A percentile compares a stretch with the other conserved stretches of the same genome.
Conservation (phyloP, 2,888 invertebrate species). For the Eumacrocentrus americanus region DNA sequence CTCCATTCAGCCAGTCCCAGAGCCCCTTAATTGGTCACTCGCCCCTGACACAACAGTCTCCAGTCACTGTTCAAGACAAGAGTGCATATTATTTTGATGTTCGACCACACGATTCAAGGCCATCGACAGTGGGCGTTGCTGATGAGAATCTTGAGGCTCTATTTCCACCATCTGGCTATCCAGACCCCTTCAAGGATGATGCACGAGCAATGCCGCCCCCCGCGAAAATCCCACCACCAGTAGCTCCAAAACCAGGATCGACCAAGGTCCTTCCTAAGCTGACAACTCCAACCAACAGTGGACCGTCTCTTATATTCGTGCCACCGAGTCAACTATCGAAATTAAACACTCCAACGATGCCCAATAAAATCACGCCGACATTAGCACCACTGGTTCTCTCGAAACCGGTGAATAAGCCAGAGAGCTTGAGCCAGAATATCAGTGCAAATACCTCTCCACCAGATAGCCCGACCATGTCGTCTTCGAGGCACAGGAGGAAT, state of each 20-base stretch:
- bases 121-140: conserved; percentile 31
- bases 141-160: conserved; percentile 67
- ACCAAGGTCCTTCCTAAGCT: conserved; percentile 49
- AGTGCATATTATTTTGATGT: conserved; percentile 53
- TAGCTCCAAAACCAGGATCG: conserved; percentile 54
- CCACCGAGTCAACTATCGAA: conserved; percentile 44
- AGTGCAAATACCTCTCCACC: conserved; percentile 57
- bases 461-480: conserved; percentile 55
- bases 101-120: conserved; percentile 41
- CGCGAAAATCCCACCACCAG: conserved; percentile 56
- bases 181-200: conserved; percentile 74
- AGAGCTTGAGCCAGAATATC: conserved; percentile 58
- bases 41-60: conserved; percentile 55
- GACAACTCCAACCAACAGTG: conserved; percentile 48
- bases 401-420: conserved; percentile 55
- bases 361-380: conserved; percentile 41
- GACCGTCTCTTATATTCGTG: conserved; percentile 54
- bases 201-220: conserved; percentile 51
- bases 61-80: conserved; percentile 56
- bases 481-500: conserved; percentile 75
- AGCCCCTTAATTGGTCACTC: conserved; percentile 54
- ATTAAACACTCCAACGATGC: conserved; percentile 41
- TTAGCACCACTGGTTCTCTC: conserved; percentile 47
- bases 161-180: conserved; percentile 71
- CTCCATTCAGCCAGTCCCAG: conserved; percentile 51